Evolutionary conservation across 2,888 invertebrate species (phyloP).

Genomic region (Nomada hirtipes): DNA sequence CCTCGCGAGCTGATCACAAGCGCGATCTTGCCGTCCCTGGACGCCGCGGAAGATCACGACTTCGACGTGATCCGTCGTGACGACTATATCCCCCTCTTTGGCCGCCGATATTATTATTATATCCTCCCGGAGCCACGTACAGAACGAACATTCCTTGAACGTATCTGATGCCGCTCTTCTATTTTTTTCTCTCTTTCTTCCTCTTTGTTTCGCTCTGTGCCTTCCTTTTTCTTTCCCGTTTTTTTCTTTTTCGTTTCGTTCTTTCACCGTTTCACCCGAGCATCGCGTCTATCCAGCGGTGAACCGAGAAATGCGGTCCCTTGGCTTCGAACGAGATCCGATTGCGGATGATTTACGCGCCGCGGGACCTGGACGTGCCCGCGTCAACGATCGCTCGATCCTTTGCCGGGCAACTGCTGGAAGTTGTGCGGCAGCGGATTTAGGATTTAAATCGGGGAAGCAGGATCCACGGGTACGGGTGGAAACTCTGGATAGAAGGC

Average conservation of each 20-base stretch:
- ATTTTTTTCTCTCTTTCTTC: constrained; percentile 30
- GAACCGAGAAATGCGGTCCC: constrained; percentile 49
- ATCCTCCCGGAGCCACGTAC: constrained; percentile 70
- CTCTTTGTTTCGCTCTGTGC: neutral
- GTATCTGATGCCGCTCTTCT: constrained; percentile 66
- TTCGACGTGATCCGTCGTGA: constrained; percentile 80
- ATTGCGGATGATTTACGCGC: constrained; percentile 53
- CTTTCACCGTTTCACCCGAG: constrained; percentile 48
- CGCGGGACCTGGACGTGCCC: constrained; percentile 8
- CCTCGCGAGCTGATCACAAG: constrained; percentile 77
- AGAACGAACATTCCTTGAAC: constrained; percentile 65
- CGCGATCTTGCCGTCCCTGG: constrained; percentile 76
- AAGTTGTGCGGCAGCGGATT: neutral
- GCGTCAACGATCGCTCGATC: constrained; percentile 21
- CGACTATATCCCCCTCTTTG: constrained; percentile 69
- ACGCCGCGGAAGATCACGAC: constrained; percentile 70
- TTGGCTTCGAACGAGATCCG: constrained; percentile 33
- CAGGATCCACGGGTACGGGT: no score
- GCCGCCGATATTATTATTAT: constrained; percentile 71
- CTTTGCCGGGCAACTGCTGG: neutral
- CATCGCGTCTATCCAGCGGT: constrained; percentile 37
- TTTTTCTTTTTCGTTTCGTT: neutral
- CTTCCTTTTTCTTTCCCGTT: neutral
- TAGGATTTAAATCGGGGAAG: neutral
- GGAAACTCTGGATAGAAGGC: no score